Base-by-base conservation (phyloP, 2,888 invertebrate genomes). In the Parasteatoda lunata region DNA sequence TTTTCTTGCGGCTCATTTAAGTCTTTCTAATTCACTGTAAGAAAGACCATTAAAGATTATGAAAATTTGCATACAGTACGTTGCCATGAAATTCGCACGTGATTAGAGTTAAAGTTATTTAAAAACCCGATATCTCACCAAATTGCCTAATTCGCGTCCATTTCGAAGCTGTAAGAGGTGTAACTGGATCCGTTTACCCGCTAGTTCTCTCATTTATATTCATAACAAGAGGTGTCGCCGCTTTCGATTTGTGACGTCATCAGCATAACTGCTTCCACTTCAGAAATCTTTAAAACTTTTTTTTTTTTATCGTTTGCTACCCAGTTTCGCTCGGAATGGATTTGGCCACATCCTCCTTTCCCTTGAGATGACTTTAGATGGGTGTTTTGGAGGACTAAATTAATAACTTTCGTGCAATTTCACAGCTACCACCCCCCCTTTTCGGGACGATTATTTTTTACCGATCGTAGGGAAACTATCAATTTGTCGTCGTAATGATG, bases 61-160 rank as follows among this genome's bases (percentile, higher is more conserved):
- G 80, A 86, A 80, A 86, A 86, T 86, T 86, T 86, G 80, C 85
- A 86, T 86, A 77, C 66, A 45, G 51, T 59, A 77, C 75, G 85
- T 3, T 45, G 15, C 51, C 13, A 3, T 13, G 59, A 13, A 11
- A 15, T n/a, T 70, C 76, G 71, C 66, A 80, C 77, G 77, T 81
- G 85, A 86, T 86, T 86, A 69, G 66, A 71, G 76, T 77, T 71
- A 76, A 52, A 76, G 77, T 77, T 86, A 86, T 80, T 86, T 72
- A 86, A 72, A 86, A 59, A 80, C 66, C 77, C 52, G 76, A 86
- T 86, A 86, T 80, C 76, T 76, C 66, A 69, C 49, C 80, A 86
- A 85, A 86, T 86, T 86, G 71, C 80, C 49, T 49, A 77, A 86
- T 77, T 77, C 72, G 70, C 68, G 65, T 45, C 45, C 85, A 13